Percentiles rank a stretch among this genome's conserved stretches.
phyloP scores from a whole-genome alignment of 2,888 invertebrate species.

The Drosophila imparisetae region DNA sequence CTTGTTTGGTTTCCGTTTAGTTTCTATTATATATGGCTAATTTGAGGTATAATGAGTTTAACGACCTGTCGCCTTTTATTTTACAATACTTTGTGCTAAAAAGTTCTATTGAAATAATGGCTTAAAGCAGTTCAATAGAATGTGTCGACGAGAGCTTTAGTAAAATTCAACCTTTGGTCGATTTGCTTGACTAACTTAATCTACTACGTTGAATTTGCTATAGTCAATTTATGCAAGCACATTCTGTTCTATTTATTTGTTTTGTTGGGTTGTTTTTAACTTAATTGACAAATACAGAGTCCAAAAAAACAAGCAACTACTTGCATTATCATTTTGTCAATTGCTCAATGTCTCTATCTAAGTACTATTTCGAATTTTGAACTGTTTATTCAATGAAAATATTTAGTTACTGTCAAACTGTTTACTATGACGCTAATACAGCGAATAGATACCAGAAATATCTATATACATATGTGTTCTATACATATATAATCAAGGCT shows the following conservation, averaged over 20 bases:
- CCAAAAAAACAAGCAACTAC: neutral
- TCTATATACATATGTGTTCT: neutral
- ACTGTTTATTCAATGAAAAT: conserved; percentile 26
- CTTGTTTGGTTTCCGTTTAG: neutral
- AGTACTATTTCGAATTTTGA: conserved; percentile 1
- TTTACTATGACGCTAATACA: conserved; percentile 13
- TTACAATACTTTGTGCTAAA: conserved; percentile 17
- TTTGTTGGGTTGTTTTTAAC: neutral
- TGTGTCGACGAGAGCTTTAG: neutral
- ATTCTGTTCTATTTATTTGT: neutral
- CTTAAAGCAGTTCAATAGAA: neutral
- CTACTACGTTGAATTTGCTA: neutral
- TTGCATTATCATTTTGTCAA: conserved; percentile 19
- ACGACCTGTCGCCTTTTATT: conserved; percentile 56
- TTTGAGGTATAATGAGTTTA: conserved; percentile 61
- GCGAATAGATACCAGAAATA: neutral
- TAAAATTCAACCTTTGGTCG: neutral
- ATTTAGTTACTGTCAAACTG: neutral
- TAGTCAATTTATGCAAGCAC: neutral
- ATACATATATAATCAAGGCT: neutral
- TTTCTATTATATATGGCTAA: conserved; percentile 28
- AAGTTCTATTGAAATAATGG: conserved; percentile 7
- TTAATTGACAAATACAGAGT: neutral
- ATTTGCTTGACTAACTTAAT: conserved; percentile 1
- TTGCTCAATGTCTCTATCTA: conserved; percentile 6